Base-by-base conservation (phyloP, 2,113 vertebrate species). In the Pteropus alecto region DNA sequence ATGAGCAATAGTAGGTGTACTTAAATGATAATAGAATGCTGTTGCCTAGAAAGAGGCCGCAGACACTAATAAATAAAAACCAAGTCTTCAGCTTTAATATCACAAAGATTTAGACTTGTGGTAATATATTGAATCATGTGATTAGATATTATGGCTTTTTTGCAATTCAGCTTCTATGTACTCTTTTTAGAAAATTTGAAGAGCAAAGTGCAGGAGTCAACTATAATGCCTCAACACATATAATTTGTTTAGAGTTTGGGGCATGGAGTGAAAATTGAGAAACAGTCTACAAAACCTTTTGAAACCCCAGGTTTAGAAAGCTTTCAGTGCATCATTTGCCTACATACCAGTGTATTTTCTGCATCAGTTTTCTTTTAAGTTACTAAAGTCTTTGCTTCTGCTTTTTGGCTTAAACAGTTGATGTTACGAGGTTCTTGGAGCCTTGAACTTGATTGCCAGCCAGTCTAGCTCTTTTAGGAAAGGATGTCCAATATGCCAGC, bases 201-300 rank as follows among this genome's bases (percentile, higher is more conserved):
- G 73, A 81, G 35, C n/a, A 28, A 60, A 84, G n/a, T 86, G 9
- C 46, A 26, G 85, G 56, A 46, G 22, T 93, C 71, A 84, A 51
- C 33, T 94, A 22, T 70, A 95, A 84, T 79, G 68, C 24, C n/a
- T 86, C 67, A 95, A 70, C 6, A 60, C n/a, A 76, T 70, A 58
- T n/a, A 88, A 88, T 85, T 95, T 93, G 78, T 86, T 94, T 91
- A 48, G 43, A 84, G 13, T 97, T 95, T 87, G 74, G 60, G 56
- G 12, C 26, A 43, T 93, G 58, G 74, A 81, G 51, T 95, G 71
- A 97, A 94, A 91, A 88, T 56, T 71, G 81, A 95, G 71, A 95
- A 97, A 93, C n/a, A 81, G 76, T 93, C 89, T 56, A 63, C 10
- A 93, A 96, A 93, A 46, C 3, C 61, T 65, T 92, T 90, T 73